phyloP scores from a whole-genome alignment of 2,888 invertebrate genomes.

The Linnaemya vulpina region DNA sequence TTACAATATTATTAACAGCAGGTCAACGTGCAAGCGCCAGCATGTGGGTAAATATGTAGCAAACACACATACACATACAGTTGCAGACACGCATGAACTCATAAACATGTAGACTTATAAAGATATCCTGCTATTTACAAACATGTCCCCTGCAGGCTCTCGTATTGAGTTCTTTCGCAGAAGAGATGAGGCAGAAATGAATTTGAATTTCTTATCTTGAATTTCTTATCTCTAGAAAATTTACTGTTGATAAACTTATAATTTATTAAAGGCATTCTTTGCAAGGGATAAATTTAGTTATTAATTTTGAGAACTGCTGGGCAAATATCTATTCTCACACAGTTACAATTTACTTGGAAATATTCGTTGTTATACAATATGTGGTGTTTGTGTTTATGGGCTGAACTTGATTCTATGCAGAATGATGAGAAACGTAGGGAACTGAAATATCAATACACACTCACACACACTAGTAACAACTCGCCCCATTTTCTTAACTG shows the following conservation, averaged over 20 bases:
- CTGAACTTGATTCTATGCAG: constrained; percentile 23
- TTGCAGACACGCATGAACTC: background rate
- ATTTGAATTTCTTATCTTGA: background rate
- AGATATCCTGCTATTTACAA: background rate
- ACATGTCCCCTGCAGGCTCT: background rate
- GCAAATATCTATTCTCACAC: constrained; percentile 36
- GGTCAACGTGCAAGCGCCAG: constrained; percentile 62
- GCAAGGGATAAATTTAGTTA: background rate
- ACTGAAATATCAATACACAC: constrained; percentile 22
- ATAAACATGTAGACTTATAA: background rate
- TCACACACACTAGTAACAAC: constrained; percentile 5
- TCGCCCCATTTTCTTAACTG: constrained; percentile 49
- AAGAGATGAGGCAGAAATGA: background rate
- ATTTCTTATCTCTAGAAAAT: background rate
- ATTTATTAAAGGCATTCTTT: background rate
- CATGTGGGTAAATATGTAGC: constrained; percentile 37
- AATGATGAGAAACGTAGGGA: background rate
- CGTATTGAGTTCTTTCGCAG: background rate
- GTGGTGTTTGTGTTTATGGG: constrained; percentile 43
- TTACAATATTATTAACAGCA: constrained; percentile 75
- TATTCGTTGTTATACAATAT: constrained; percentile 30
- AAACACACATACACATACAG: background rate
- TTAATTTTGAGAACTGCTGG: background rate
- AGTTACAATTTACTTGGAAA: constrained; percentile 23
- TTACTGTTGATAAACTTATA: background rate